Conservation (phyloP, 2,113 vertebrate species). For the Anolis sagrei region DNA sequence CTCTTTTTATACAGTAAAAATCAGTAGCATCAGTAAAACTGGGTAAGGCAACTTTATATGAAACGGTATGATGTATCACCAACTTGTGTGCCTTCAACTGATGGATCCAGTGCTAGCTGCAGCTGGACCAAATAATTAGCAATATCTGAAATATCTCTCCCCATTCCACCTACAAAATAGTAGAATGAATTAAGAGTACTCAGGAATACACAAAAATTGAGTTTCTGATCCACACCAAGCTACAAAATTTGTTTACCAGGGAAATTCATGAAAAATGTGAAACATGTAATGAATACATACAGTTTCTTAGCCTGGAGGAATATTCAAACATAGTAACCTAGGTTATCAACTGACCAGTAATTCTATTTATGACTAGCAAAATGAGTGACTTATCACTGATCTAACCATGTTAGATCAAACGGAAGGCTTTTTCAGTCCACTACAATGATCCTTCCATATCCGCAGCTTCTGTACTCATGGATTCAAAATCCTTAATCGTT, state of each 20-base stretch:
- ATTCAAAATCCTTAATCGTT: no score
- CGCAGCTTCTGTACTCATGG: no score
- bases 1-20: not conserved
- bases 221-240: not conserved
- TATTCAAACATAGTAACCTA: not conserved
- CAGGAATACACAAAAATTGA: not conserved
- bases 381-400: not conserved
- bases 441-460: no score
- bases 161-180: not conserved
- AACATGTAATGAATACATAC: not conserved
- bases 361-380: not conserved
- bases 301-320: not conserved
- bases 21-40: not conserved
- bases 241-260: not conserved
- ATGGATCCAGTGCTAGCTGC: not conserved
- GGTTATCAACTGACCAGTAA: not conserved
- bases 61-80: not conserved
- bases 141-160: not conserved
- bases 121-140: not conserved
- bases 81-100: not conserved
- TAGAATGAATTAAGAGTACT: not conserved
- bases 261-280: not conserved
- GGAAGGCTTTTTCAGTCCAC: no score
- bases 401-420: no score
- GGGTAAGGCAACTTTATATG: not conserved